Percentiles rank a stretch among this genome's conserved stretches.
phyloP scores from a whole-genome alignment of 2,797 vertebrate genomes.

The Pitangus sulphuratus region DNA sequence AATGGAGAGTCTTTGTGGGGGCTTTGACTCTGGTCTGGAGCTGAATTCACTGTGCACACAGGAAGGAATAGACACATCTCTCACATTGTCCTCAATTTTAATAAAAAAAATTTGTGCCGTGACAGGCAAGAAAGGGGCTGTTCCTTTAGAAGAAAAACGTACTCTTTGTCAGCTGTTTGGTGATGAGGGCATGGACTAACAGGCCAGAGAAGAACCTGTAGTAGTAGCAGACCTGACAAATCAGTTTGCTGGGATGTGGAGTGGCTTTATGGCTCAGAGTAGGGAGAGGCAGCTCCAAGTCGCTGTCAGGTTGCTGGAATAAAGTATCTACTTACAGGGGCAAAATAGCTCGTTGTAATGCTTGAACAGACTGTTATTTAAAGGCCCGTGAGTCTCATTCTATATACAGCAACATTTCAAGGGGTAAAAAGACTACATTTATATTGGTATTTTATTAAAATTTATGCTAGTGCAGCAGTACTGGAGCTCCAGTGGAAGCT shows the following conservation, averaged over 20 bases:
- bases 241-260: neutral
- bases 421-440: conserved; percentile 26
- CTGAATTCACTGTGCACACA: neutral
- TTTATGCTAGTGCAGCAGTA: conserved; percentile 7
- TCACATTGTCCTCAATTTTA: neutral
- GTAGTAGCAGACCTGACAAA: neutral
- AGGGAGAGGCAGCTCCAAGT: neutral
- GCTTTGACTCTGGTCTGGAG: neutral
- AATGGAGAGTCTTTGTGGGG: neutral
- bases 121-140: neutral
- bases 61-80: neutral
- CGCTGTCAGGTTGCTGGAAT: neutral
- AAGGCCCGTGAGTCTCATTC: conserved; percentile 3
- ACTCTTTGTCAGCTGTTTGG: neutral
- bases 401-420: conserved; percentile 22
- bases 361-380: conserved; percentile 30
- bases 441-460: conserved; percentile 48
- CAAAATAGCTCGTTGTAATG: conserved; percentile 13
- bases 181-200: neutral
- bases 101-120: neutral
- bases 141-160: neutral
- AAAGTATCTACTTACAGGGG: neutral
- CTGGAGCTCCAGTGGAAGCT: conserved; percentile 15
- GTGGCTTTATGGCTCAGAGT: neutral
- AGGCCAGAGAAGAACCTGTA: neutral